Percentiles rank a stretch among this genome's conserved stretches.
phyloP scores from a whole-genome alignment of 2,888 invertebrate species.

The Cosmia pyralina region DNA sequence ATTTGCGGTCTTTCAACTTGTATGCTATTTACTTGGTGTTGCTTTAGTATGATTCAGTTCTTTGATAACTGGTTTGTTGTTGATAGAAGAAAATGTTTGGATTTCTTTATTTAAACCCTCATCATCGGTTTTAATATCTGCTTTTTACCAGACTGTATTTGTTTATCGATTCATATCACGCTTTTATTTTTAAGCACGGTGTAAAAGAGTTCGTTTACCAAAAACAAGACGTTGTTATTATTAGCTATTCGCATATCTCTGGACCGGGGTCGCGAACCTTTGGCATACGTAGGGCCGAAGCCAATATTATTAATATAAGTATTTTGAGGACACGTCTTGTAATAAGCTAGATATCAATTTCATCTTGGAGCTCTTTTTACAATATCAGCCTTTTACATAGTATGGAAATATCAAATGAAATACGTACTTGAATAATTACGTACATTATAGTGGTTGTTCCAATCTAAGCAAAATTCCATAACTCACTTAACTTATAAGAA shows the following conservation, averaged over 20 bases:
- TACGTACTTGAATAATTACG: not conserved
- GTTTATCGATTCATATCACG: not conserved
- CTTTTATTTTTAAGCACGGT: not conserved
- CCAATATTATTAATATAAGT: too few relatives aligned
- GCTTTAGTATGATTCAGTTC: conserved; percentile 10
- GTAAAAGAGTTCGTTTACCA: rapidly evolving
- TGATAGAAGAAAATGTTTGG: not conserved
- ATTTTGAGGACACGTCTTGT: not conserved
- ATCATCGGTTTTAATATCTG: not conserved
- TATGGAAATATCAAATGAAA: not conserved
- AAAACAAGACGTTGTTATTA: too few relatives aligned
- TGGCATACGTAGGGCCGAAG: too few relatives aligned
- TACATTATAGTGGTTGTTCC: not conserved
- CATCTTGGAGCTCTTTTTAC: not conserved
- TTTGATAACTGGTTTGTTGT: conserved; percentile 2
- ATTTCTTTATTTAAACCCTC: not conserved
- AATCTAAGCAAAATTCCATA: not conserved
- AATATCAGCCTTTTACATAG: too few relatives aligned
- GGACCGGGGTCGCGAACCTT: too few relatives aligned
- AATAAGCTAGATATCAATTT: not conserved
- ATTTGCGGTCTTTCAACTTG: conserved; percentile 41
- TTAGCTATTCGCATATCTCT: too few relatives aligned
- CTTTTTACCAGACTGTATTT: not conserved
- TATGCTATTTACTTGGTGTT: conserved; percentile 19
- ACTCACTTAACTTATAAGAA: not conserved